These are phyloP conservation scores for Osmerus mordax DNA, from an alignment of 2,113 vertebrate species.

Conservation along the genomic window DNA sequence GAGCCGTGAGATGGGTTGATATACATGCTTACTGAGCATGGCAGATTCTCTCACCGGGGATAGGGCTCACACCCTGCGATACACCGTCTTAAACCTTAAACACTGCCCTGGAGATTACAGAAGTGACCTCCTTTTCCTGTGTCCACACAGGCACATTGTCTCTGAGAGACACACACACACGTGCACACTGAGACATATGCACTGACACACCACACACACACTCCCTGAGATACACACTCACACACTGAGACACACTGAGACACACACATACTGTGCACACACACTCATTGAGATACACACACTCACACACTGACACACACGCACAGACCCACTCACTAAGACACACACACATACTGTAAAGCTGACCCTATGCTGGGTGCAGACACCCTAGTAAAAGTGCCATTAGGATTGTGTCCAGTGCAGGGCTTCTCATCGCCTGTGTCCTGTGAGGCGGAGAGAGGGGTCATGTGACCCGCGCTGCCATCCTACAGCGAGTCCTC, in stretches of 20 bases:
- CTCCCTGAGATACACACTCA: neutral
- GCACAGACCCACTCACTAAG: no score
- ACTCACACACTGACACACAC: neutral
- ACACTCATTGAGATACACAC: neutral
- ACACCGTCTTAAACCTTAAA: conserved; percentile 45
- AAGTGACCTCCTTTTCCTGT: conserved; percentile 37
- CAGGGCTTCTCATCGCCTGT: conserved; percentile 52
- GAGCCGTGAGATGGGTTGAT: conserved; percentile 77
- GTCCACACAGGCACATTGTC: neutral
- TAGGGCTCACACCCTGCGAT: conserved; percentile 50
- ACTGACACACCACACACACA: conserved; percentile 1
- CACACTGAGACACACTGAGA: neutral
- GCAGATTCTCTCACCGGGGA: conserved; percentile 69
- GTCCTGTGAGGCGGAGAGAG: conserved; percentile 63
- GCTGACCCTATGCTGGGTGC: conserved; percentile 30
- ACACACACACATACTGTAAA: conserved; percentile 8
- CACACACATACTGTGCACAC: neutral
- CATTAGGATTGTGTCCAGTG: conserved; percentile 45
- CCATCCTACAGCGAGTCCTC: conserved; percentile 2
- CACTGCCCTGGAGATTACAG: conserved; percentile 44
- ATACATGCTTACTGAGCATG: conserved; percentile 75
- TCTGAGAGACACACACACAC: neutral
- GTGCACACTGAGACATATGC: neutral
- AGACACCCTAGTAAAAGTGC: conserved; percentile 34
- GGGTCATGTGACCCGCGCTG: conserved; percentile 48